phyloP scores from a whole-genome alignment of 2,888 invertebrate species.

The Melipona beecheii region DNA sequence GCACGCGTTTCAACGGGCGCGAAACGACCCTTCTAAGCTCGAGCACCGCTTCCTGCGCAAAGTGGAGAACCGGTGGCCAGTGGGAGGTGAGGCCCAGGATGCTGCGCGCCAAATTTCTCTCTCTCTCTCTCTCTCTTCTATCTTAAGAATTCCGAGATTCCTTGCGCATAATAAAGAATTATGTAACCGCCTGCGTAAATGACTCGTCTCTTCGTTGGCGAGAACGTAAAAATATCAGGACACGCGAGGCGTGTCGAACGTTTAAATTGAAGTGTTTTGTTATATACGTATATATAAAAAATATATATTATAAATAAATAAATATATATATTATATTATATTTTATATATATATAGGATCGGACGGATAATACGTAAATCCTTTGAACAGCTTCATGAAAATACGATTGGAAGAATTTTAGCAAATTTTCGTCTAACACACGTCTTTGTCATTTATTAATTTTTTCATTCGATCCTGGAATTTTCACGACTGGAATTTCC shows the following conservation, averaged over 20 bases:
- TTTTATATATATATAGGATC: no score
- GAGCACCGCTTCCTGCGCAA: conserved; percentile 59
- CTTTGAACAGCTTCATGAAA: no score
- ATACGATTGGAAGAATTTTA: no score
- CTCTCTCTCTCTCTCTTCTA: conserved; percentile 42
- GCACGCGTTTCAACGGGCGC: conserved; percentile 49
- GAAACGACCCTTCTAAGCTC: conserved; percentile 22
- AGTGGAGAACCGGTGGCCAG: conserved; percentile 47
- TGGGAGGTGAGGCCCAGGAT: conserved; percentile 36
- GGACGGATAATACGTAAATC: no score
- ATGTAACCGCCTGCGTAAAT: conserved; percentile 11
- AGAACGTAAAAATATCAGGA: background rate
- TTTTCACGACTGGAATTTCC: no score
- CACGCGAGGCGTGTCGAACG: background rate
- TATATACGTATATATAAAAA: no score
- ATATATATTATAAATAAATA: no score
- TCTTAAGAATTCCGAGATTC: conserved; percentile 62
- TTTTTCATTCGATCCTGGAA: no score
- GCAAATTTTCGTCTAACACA: no score
- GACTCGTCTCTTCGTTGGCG: background rate
- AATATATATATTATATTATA: no score
- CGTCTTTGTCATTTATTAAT: no score
- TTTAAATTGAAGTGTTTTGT: background rate
- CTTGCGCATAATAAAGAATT: conserved; percentile 50
- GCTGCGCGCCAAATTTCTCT: conserved; percentile 58